Conservation (phyloP, 2,113 vertebrate species). For the Oryzias woworae region DNA sequence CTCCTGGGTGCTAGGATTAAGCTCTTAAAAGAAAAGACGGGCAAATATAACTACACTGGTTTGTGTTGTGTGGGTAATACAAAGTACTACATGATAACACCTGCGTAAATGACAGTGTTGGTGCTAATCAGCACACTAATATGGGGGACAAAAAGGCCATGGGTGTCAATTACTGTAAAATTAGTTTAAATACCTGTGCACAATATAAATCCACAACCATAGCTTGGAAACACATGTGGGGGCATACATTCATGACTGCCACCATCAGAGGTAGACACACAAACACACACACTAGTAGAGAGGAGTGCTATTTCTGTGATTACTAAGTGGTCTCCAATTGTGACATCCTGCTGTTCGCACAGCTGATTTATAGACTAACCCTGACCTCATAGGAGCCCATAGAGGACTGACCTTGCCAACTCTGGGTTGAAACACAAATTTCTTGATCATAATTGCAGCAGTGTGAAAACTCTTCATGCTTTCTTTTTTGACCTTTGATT, state of each 20-base stretch:
- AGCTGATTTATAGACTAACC: constrained; percentile 52
- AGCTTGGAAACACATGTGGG: constrained; percentile 5
- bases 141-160: constrained; percentile 53
- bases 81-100: constrained; percentile 59
- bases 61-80: constrained; percentile 56
- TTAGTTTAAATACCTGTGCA: constrained; percentile 24
- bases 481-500: constrained; percentile 10
- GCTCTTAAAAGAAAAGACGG: constrained; percentile 38
- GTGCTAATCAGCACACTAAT: constrained; percentile 66
- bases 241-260: constrained; percentile 5
- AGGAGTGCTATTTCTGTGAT: constrained; percentile 64
- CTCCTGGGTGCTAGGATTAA: constrained; percentile 50
- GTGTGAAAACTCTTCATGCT: not conserved
- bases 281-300: constrained; percentile 16
- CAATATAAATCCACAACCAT: not conserved
- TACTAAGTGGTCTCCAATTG: constrained; percentile 64
- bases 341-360: constrained; percentile 54
- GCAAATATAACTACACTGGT: constrained; percentile 12
- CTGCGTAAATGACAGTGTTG: constrained; percentile 60
- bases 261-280: constrained; percentile 10
- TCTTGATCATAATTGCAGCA: not conserved
- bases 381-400: constrained; percentile 42
- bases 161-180: constrained; percentile 58
- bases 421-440: constrained; percentile 26
- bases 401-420: constrained; percentile 11